These are phyloP conservation scores for Drosophila sordidapex DNA, from an alignment of 2,888 invertebrate species.

Conservation along the genomic window DNA sequence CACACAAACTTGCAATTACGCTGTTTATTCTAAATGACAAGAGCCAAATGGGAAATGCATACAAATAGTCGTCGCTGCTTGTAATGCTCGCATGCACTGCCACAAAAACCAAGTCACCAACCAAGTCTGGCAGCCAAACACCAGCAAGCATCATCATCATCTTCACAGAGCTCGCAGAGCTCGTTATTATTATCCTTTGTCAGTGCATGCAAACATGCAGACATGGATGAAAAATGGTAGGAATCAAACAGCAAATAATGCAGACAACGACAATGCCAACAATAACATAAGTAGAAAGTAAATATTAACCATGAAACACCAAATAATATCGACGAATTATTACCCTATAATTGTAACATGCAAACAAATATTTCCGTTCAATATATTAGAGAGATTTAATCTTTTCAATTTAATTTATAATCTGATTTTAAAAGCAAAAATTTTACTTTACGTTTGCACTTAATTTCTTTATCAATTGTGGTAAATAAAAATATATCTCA, in stretches of 20 bases:
- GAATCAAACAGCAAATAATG: slow-evolving; percentile 78
- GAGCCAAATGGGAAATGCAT: slow-evolving; percentile 72
- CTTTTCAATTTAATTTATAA: background rate
- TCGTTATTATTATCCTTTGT: slow-evolving; percentile 68
- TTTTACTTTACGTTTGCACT: background rate
- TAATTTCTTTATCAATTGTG: background rate
- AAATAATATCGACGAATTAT: slow-evolving; percentile 14
- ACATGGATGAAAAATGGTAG: slow-evolving; percentile 70
- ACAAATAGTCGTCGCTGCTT: slow-evolving; percentile 34
- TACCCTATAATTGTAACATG: slow-evolving; percentile 21
- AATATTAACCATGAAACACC: slow-evolving; percentile 34
- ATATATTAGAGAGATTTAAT: background rate
- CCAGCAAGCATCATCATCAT: background rate
- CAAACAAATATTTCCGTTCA: background rate
- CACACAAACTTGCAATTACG: slow-evolving; percentile 80
- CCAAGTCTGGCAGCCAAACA: slow-evolving; percentile 31
- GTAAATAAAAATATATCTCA: background rate
- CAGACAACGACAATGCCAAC: slow-evolving; percentile 71
- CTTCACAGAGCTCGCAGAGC: background rate
- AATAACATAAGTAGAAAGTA: slow-evolving; percentile 58
- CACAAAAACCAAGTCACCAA: slow-evolving; percentile 44
- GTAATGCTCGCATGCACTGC: slow-evolving; percentile 37
- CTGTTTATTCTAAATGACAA: slow-evolving; percentile 79
- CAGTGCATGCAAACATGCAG: slow-evolving; percentile 75
- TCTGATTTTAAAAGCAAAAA: background rate